Evolutionary conservation across 2,113 vertebrate genomes (phyloP), one percentile per base, ranked within the genome.

Genomic region (Leptodactylus fuscus): DNA sequence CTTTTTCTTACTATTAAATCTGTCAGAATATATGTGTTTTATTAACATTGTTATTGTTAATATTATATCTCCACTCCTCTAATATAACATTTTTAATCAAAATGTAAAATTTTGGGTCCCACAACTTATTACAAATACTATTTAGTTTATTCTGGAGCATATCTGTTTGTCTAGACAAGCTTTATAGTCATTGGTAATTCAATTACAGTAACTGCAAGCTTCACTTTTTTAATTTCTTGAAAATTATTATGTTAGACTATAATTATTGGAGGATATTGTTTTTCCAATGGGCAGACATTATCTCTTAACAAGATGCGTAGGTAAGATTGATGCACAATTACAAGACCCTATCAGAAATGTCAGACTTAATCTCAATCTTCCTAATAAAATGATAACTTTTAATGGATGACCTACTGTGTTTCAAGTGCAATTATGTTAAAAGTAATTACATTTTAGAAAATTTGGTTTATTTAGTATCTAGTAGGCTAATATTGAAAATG

Each of bases 151-250:
- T 22, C 71, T 22, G 7, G 24, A 74, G 10, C n/a, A 60, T 60
- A 11, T 29, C 10, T 44, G 41, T 11, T 12, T 75, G 74, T 77
- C 48, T 76, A 76, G 74, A 74, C 71, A 76, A n/a, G n/a, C n/a
- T n/a, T n/a, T n/a, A n/a, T n/a, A n/a, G n/a, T n/a, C n/a, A n/a
- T 29, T 62, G 4, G 24, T 51, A 3, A 27, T 51, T 76, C 27
- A 51, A 22, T 77, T 48, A 76, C 18, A 27, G 27, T 75, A 24
- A 60, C 51, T 49, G n/a, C 16, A 24, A 49, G 5, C 27, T 51
- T 24, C 32, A 27, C 27, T 60, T 60, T 60, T 12, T 29, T 60
- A 60, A 12, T 60, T 60, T 51, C 15, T 8, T 16, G n/a, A 49
- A 49, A 18, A 75, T 75, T 48, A 75, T 44, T 74, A n/a, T 29